Evolutionary conservation across 2,888 invertebrate genomes (phyloP).

Genomic region (Andrena camellia): DNA sequence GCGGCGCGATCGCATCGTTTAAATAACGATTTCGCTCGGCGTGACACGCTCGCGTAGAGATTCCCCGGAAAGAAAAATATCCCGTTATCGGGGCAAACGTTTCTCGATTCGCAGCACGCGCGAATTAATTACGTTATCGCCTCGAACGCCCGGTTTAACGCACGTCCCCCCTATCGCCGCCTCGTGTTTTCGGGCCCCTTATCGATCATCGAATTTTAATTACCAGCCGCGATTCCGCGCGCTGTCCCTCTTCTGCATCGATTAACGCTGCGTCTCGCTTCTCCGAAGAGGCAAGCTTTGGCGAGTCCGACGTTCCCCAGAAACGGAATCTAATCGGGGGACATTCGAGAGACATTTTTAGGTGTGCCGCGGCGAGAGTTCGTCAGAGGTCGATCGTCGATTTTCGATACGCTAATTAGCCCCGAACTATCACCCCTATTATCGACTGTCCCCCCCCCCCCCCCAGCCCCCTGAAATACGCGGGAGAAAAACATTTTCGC

Average conservation of each 20-base stretch:
- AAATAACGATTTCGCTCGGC: slow-evolving; percentile 20
- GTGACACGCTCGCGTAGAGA: slow-evolving; percentile 32
- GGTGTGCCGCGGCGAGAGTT: background rate
- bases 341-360: background rate
- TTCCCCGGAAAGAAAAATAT: slow-evolving; percentile 39
- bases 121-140: slow-evolving; percentile 65
- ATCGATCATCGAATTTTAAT: slow-evolving; percentile 58
- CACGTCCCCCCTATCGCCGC: background rate
- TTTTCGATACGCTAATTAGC: slow-evolving; percentile 4
- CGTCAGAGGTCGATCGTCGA: slow-evolving; percentile 12
- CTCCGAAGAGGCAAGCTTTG: background rate
- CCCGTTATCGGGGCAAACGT: slow-evolving; percentile 47
- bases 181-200: slow-evolving; percentile 49
- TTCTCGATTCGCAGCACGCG: slow-evolving; percentile 26
- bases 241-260: background rate
- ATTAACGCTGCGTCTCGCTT: background rate
- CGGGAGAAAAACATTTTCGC: slow-evolving; percentile 51
- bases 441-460: background rate
- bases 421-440: slow-evolving; percentile 24
- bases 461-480: background rate
- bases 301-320: background rate
- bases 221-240: background rate
- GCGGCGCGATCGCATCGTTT: slow-evolving; percentile 29
- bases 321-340: background rate
- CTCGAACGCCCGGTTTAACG: slow-evolving; percentile 17